Base-by-base conservation (phyloP, 2,888 invertebrate genomes). In the Cenopis cana region DNA sequence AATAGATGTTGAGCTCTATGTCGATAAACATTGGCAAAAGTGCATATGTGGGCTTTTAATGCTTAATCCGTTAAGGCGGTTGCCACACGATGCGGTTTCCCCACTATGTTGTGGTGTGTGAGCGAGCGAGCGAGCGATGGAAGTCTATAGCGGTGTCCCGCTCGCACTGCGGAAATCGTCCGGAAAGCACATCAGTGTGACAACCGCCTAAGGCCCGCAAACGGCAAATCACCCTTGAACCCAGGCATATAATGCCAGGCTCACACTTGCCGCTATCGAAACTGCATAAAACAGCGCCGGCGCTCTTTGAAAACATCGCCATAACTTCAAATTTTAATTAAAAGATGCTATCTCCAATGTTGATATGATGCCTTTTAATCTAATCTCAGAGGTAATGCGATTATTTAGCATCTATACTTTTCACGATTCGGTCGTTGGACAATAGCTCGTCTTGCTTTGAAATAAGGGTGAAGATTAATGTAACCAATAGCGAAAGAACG, bases 351-450 rank as follows among this genome's bases (percentile, higher is more conserved):
- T 71, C 66, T 66, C 20, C 52, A 17, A 60, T 61, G 59, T 55
- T 67, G 61, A 71, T 71, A 71, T 61, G 55, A 57, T 65, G 65
- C 52, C 55, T 60, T 71, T 66, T 61, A 61, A 71, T 71, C 56
- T 71, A 67, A 71, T 60, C 54, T 61, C n/a, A 55, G 24, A 33
- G 46, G 49, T 52, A 24, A 59, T 61, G 68, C 64, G 52, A 71
- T 71, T 71, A 50, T 61, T 67, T 59, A 61, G 38, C 66, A 71
- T 67, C 70, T 59, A 41, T 59, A n/a, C 14, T 1, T 61, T 52
- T 33, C 12, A 36, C 10, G 8, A 29, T 50, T 18, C 17, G 9
- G 6, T n/a, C 12, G 18, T 33, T 24, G 18, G 18, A 52, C 36
- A 20, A 36, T 36, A 10, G 33, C 14, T 54, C 38, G 54, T 54